Evolutionary conservation across 1,140 invertebrate species (phyloP), one percentile per base, ranked within the genome.

Genomic region (Hylaeus anthracinus): DNA sequence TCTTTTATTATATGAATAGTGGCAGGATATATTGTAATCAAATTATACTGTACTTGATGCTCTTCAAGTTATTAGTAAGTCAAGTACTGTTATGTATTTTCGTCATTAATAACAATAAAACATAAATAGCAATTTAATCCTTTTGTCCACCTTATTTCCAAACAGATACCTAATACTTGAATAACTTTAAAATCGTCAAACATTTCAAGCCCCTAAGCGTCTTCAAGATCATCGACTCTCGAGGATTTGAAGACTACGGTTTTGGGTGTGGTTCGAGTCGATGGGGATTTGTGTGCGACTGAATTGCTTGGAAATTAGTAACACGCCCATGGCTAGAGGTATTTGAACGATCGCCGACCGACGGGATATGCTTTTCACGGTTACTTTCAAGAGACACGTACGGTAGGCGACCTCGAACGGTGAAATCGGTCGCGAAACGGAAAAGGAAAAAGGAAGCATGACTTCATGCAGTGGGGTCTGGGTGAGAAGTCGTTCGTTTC

Each of bases 361-460:
- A 39, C 39, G 12, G 51, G 48, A 45, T 43, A 39, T n/a, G 39
- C 71, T 53, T 26, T 15, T 5, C n/a, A 66, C 15, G 15, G 45
- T 3, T 14, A 12, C 10, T 55, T 61, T 14, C 39, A 12, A 69
- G 60, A n/a, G 9, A 37, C 41, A 69, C 37, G 41, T 15, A 55
- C 4, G 55, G n/a, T 61, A 26, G n/a, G 64, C 70, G 64, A 41
- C 9, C 53, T 55, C 41, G n/a, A 39, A 39, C n/a, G 61, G 58
- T 65, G 4, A 15, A 77, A 37, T 63, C 56, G 65, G 37, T 26
- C 37, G 41, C 41, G 56, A 72, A 67, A 74, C 61, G 79, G 66
- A 79, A 77, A 74, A 79, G 83, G 79, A 75, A 85, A 82, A 85
- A 79, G 72, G 75, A 74, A 72, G 67, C 45, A 72, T 70, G 78